Evolutionary conservation across 2,797 vertebrate genomes (phyloP).

Genomic region (Tauraco hartlaubi): DNA sequence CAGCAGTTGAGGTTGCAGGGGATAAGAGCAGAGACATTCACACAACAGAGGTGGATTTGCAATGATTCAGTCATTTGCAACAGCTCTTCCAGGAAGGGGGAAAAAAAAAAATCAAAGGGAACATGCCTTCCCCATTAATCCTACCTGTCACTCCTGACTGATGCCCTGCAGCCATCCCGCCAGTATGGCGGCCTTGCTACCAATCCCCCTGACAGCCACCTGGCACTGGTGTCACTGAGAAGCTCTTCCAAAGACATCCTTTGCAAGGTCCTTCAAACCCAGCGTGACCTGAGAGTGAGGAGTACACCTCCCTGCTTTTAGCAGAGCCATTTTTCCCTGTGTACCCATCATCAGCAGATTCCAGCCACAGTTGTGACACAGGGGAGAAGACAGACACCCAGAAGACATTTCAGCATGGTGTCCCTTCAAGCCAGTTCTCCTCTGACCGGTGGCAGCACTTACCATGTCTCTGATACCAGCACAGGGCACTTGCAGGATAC

Average conservation of each 20-base stretch:
- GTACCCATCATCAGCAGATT: not conserved
- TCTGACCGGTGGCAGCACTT: not conserved
- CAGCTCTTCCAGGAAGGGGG: not conserved
- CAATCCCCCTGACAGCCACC: not conserved
- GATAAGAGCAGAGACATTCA: not conserved
- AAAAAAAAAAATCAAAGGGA: not conserved
- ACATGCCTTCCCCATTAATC: fast-evolving
- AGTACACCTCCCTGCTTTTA: not conserved
- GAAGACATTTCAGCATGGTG: not conserved
- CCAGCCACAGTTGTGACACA: not conserved
- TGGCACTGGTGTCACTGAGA: not conserved
- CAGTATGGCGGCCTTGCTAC: not conserved
- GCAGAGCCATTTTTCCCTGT: not conserved
- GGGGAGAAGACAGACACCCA: not conserved
- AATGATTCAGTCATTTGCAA: fast-evolving
- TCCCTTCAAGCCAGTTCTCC: not conserved
- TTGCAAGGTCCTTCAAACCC: not conserved
- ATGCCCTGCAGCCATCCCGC: not conserved
- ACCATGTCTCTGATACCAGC: not conserved
- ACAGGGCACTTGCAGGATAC: not conserved
- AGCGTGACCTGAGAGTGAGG: fast-evolving
- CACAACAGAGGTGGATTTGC: not conserved
- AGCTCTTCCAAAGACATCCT: not conserved
- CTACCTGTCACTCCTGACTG: fast-evolving
- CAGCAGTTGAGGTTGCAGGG: not conserved